A percentile compares a stretch with the other conserved stretches of the same genome.
Conservation (phyloP, 1,140 invertebrate species). For the Microplitis mediator region DNA sequence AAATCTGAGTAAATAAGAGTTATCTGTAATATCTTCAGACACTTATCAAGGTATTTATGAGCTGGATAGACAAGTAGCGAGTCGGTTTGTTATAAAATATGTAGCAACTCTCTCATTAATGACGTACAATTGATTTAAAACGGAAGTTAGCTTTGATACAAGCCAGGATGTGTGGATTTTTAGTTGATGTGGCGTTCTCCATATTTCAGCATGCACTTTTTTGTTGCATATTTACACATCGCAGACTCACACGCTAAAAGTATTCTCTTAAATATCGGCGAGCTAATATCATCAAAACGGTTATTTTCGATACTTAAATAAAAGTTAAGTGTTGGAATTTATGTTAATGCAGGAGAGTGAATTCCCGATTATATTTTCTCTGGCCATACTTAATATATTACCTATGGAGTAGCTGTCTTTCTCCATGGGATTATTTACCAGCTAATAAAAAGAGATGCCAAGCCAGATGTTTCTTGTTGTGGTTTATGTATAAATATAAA, state of each 20-base stretch:
- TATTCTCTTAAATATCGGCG: neutral
- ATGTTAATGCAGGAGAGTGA: neutral
- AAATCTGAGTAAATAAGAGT: neutral
- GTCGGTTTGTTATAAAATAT: too few relatives aligned
- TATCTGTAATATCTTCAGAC: neutral
- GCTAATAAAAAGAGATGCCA: neutral
- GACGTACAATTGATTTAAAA: slow-evolving; percentile 1
- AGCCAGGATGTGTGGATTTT: neutral
- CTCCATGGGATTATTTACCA: neutral
- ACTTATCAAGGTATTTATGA: slow-evolving; percentile 6
- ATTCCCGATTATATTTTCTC: neutral
- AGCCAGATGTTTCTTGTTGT: slow-evolving; percentile 11
- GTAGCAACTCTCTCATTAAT: neutral
- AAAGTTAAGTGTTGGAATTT: neutral
- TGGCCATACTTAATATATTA: neutral
- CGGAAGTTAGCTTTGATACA: neutral
- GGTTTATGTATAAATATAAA: neutral
- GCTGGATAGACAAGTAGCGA: neutral
- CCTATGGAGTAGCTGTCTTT: neutral
- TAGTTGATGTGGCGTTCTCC: slow-evolving; percentile 24
- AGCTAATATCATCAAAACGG: neutral
- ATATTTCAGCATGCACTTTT: slow-evolving; percentile 1
- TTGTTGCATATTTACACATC: neutral
- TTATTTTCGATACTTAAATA: neutral
- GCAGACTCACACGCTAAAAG: too few relatives aligned